phyloP scores from a whole-genome alignment of 2,797 vertebrate genomes.

The Sebastiscus tertius region DNA sequence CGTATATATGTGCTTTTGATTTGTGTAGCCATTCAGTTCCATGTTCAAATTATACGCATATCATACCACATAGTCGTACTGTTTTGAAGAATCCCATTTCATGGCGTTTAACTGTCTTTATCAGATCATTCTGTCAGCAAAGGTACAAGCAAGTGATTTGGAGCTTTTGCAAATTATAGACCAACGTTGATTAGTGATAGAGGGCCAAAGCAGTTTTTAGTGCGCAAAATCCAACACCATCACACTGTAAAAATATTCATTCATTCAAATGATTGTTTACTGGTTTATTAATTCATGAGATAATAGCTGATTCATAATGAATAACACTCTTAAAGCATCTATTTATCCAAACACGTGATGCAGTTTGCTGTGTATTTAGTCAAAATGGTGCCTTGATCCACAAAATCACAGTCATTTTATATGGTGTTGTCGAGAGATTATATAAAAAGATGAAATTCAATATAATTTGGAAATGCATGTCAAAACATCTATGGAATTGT shows the following conservation, averaged over 20 bases:
- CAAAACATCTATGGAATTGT: background rate
- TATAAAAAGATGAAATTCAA: background rate
- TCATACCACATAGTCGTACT: constrained; percentile 42
- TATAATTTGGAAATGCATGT: background rate
- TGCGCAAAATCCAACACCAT: constrained; percentile 62
- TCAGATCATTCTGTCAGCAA: constrained; percentile 48
- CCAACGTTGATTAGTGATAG: background rate
- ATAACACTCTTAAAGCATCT: background rate
- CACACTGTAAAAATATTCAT: constrained; percentile 56
- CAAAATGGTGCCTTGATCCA: background rate
- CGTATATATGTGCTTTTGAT: constrained; percentile 74
- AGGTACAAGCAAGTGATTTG: constrained; percentile 38
- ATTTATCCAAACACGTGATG: background rate
- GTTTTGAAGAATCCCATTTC: constrained; percentile 61
- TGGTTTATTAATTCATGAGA: background rate
- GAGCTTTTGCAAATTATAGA: constrained; percentile 41
- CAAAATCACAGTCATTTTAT: background rate
- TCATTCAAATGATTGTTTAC: background rate
- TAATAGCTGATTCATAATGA: background rate
- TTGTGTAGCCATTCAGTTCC: constrained; percentile 65
- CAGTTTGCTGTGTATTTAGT: background rate
- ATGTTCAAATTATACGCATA: constrained; percentile 51
- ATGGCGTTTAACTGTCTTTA: constrained; percentile 57
- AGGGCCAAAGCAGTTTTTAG: constrained; percentile 39
- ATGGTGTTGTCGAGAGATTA: background rate